Percentiles rank a stretch among this genome's conserved stretches.
Conservation (phyloP, 2,797 vertebrate genomes). For the Buceros bicornis region DNA sequence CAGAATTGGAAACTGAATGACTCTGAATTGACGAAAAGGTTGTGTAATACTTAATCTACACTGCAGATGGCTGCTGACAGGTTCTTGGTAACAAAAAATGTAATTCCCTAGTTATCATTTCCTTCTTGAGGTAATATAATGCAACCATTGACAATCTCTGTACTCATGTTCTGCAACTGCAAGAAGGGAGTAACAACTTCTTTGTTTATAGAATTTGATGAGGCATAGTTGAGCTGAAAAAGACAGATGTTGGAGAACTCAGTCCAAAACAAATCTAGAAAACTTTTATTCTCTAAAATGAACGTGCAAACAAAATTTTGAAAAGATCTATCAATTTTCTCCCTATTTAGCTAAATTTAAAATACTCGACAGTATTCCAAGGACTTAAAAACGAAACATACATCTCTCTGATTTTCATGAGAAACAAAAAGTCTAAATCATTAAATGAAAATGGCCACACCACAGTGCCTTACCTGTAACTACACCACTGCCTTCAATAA, state of each 20-base stretch:
- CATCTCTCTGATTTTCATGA: background rate
- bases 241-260: background rate
- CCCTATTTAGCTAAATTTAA: background rate
- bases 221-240: background rate
- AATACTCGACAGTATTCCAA: background rate
- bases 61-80: background rate
- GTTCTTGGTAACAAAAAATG: background rate
- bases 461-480: background rate
- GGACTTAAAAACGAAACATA: background rate
- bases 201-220: background rate
- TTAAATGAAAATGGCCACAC: background rate
- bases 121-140: background rate
- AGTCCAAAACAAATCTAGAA: background rate
- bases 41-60: background rate
- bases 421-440: background rate
- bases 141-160: background rate
- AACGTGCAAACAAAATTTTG: background rate
- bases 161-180: background rate
- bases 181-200: background rate
- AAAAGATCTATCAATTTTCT: background rate
- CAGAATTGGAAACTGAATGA: background rate
- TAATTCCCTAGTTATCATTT: background rate
- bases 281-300: background rate
- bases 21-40: background rate
- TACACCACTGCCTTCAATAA: background rate